Evolutionary conservation across 1,140 invertebrate genomes (phyloP).

Genomic region (Caenorhabditis elegans): DNA sequence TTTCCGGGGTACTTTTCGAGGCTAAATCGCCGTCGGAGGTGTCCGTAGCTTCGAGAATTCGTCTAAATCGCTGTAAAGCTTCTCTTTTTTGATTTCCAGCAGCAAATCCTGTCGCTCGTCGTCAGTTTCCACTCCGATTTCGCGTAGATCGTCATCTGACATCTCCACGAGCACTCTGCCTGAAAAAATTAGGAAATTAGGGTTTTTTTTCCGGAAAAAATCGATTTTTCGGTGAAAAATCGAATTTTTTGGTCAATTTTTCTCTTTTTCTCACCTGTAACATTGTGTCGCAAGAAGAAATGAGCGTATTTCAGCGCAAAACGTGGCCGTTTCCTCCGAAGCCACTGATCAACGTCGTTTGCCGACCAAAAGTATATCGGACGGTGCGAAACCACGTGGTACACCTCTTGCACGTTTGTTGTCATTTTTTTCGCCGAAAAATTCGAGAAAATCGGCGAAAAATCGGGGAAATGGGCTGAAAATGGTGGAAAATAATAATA

Average conservation of each 20-base stretch:
- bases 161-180: conserved; percentile 48
- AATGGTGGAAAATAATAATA: background rate
- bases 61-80: conserved; percentile 44
- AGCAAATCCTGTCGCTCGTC: conserved; percentile 49
- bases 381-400: conserved; percentile 31
- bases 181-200: background rate
- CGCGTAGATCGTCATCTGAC: conserved; percentile 34
- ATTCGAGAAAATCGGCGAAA: too few species aligned
- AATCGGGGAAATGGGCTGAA: background rate
- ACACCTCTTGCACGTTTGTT: background rate
- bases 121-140: conserved; percentile 30
- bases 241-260: background rate
- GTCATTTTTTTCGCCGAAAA: background rate
- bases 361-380: conserved; percentile 43
- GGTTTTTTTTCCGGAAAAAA: too few species aligned
- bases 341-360: conserved; percentile 45
- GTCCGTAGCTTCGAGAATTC: conserved; percentile 43
- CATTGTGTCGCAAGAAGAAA: conserved; percentile 39
- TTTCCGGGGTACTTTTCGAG: too few species aligned
- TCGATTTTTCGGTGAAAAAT: background rate
- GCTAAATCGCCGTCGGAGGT: background rate
- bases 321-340: conserved; percentile 41
- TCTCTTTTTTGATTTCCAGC: conserved; percentile 46
- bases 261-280: conserved; percentile 32
- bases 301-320: conserved; percentile 47